Conservation (phyloP, 1,140 invertebrate genomes). For the Hetaerina americana region DNA sequence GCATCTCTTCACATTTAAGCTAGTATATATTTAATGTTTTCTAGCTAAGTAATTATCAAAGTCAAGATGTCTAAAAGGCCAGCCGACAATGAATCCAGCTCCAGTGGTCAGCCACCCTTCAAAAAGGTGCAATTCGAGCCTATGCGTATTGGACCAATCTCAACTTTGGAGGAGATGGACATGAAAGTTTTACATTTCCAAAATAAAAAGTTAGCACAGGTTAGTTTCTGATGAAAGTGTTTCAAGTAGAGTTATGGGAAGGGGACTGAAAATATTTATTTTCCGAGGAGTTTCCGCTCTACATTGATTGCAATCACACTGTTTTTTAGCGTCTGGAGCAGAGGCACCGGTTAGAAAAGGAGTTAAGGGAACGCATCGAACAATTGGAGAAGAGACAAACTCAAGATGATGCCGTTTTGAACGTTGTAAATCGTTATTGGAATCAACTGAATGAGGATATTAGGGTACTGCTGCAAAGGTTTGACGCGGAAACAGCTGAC, state of each 20-base stretch:
- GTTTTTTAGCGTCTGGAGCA: conserved; percentile 67
- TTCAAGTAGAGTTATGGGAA: conserved; percentile 8
- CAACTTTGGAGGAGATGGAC: conserved; percentile 92
- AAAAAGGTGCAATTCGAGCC: conserved; percentile 93
- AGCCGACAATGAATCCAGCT: conserved; percentile 42
- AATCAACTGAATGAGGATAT: conserved; percentile 96
- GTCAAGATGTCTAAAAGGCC: conserved; percentile 56
- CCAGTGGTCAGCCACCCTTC: conserved; percentile 52
- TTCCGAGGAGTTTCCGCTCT: not conserved
- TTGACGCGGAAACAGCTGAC: conserved; percentile 94
- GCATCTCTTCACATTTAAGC: too few relatives aligned
- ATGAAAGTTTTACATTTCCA: conserved; percentile 94
- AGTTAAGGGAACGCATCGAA: conserved; percentile 84
- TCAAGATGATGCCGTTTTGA: conserved; percentile 93
- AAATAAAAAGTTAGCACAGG: conserved; percentile 91
- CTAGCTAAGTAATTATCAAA: too few relatives aligned
- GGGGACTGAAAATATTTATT: not conserved
- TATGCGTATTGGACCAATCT: conserved; percentile 80
- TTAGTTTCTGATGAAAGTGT: conserved; percentile 25
- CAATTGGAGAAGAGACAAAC: conserved; percentile 93
- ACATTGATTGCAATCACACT: conserved; percentile 4
- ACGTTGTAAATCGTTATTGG: conserved; percentile 97
- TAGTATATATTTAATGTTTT: too few relatives aligned
- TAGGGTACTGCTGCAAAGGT: conserved; percentile 80
- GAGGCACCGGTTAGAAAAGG: conserved; percentile 74